Percentiles rank a stretch among this genome's conserved stretches.
Evolutionary conservation across 1,140 invertebrate species (phyloP).

Genomic region (Melanaphis sacchari): DNA sequence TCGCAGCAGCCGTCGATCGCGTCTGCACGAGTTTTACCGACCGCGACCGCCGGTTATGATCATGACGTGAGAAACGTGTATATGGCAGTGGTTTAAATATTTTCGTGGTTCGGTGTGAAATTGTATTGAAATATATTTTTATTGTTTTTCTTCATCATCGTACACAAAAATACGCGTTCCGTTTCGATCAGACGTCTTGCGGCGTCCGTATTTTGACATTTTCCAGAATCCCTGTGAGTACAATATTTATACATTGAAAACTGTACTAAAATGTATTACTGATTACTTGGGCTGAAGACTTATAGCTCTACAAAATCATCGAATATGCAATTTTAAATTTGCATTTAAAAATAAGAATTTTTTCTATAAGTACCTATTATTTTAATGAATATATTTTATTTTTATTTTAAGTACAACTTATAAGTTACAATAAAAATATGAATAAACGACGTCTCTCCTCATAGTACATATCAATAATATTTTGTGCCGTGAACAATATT

Average conservation of each 20-base stretch:
- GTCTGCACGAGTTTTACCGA: conserved; percentile 1
- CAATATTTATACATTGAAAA: neutral
- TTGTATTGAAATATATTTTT: neutral
- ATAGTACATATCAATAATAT: too few species aligned
- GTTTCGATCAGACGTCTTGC: neutral
- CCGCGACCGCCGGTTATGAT: neutral
- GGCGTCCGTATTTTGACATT: neutral
- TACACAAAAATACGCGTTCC: neutral
- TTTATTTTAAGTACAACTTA: too few species aligned
- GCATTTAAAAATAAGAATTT: too few species aligned
- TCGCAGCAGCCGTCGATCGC: neutral
- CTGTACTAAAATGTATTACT: too few species aligned
- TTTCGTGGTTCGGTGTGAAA: neutral
- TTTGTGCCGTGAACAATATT: too few species aligned
- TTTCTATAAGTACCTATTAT: too few species aligned
- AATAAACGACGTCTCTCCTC: too few species aligned
- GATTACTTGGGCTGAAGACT: too few species aligned
- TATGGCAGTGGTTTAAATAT: neutral
- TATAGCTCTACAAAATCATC: too few species aligned
- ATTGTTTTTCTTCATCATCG: neutral
- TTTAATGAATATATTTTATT: too few species aligned
- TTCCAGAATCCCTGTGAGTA: neutral
- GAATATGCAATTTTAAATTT: too few species aligned
- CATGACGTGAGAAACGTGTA: neutral
- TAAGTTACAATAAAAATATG: too few species aligned